Base-by-base conservation (phyloP, 1,140 invertebrate genomes). In the Pygmarrhopalites habei region DNA sequence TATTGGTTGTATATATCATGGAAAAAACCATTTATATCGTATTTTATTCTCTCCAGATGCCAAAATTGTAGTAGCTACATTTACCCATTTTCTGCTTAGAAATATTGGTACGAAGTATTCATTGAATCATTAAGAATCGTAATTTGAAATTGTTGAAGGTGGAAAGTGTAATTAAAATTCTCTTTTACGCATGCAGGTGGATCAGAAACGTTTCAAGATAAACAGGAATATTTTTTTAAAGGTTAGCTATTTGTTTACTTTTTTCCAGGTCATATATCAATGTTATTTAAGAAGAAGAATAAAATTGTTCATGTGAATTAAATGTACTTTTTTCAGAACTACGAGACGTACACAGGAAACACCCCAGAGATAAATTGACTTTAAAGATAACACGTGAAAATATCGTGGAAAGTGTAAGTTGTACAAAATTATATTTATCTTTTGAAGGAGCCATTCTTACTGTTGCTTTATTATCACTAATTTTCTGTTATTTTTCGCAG, bases 191-290 rank as follows among this genome's bases (percentile, higher is more conserved):
- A 58, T 72, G 26, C 58, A 82, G 81, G 92, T 52, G 92, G 92
- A 5, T 93, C 90, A 26, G 92, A 95, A 79, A 92, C 91, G 28
- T 96, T 96, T 73, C 90, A 92, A 77, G 92, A 95, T 74, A 95
- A 95, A 74, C 89, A 93, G 77, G 89, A 92, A 72, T 94, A 92
- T 77, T 95, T 95, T 77, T 92, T 94, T 77, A 90, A 91, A 74
- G n/a, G n/a, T n/a, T n/a, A n/a, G n/a, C n/a, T n/a, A n/a, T n/a
- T n/a, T n/a, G n/a, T n/a, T n/a, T n/a, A n/a, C n/a, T n/a, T n/a
- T n/a, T n/a, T n/a, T n/a, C n/a, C n/a, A n/a, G n/a, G n/a, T n/a
- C n/a, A n/a, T n/a, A n/a, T n/a, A n/a, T n/a, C n/a, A n/a, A n/a
- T n/a, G n/a, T n/a, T n/a, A n/a, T n/a, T n/a, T n/a, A n/a, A n/a